Evolutionary conservation across 2,888 invertebrate genomes (phyloP), one percentile per base, ranked within the genome.

Genomic region (Spilarctia lutea): DNA sequence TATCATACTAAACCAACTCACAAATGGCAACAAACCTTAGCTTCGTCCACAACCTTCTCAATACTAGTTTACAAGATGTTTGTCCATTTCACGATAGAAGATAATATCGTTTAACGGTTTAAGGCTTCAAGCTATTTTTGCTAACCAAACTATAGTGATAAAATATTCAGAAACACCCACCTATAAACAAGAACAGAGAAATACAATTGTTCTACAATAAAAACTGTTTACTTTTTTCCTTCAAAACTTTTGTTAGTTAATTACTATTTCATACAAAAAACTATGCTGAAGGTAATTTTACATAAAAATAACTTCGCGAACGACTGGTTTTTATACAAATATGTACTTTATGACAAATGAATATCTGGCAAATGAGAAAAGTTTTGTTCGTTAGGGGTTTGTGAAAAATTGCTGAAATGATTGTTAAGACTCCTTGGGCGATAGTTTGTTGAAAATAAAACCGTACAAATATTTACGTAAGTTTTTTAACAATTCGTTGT

Each of bases 271-370:
- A 30, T 7, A 33, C 27, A 35, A 73, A 45, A 73, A 73, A 63
- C 68, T 73, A 68, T 60, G 33, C 30, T 67, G 56, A 33, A 68
- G 73, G 73, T 68, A 68, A 73, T 65, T 73, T 65, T 52, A 68
- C 68, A 65, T 63, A 68, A 73, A 73, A 63, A 52, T 73, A 10
- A 35, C 68, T 68, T 60, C 63, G 33, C 73, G 48, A 73, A 73
- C 65, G 65, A 65, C 69, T 48, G 71, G 33, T 63, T 71, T 73
- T 45, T 45, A 27, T 52, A 30, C 63, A 30, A 71, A 39, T 71
- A 39, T 27, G 63, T 45, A 52, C 39, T 67, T 60, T 71, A 56
- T 71, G 71, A 74, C 71, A 74, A 74, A 74, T 71, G 35, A 68
- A 60, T 60, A 63, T 74, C 71, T 67, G n/a, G 56, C 35, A 48